Conservation (phyloP, 2,888 invertebrate species). For the Acanthacorydalis orientalis region DNA sequence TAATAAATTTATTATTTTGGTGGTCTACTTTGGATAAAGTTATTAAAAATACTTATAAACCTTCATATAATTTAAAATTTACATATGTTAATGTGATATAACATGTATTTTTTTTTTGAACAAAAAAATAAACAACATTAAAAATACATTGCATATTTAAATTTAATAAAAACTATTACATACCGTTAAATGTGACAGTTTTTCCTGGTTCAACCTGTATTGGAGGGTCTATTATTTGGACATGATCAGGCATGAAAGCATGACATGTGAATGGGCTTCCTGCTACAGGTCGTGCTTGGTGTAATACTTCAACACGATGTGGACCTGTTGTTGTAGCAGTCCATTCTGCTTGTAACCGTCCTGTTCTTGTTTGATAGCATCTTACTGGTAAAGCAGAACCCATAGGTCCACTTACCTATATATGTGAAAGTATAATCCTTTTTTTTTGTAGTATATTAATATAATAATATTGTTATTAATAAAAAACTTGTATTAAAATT, state of each 20-base stretch:
- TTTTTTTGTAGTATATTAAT: neutral
- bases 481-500: constrained; percentile 11
- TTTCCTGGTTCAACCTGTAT: constrained; percentile 68
- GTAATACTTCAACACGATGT: constrained; percentile 61
- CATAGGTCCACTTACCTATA: constrained; percentile 20
- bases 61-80: no score
- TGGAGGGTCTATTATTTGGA: constrained; percentile 59
- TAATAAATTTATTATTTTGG: no score
- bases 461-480: neutral
- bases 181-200: constrained; percentile 64
- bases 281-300: constrained; percentile 73
- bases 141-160: neutral
- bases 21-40: no score
- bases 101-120: no score
- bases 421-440: neutral
- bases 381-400: constrained; percentile 32
- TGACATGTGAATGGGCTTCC: constrained; percentile 92
- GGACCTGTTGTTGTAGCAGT: constrained; percentile 61
- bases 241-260: constrained; percentile 74
- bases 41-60: no score
- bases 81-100: no score
- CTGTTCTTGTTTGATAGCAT: constrained; percentile 93
- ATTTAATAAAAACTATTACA: constrained; percentile 15
- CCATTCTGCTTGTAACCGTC: constrained; percentile 88
- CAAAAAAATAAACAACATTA: neutral